Evolutionary conservation across 92 coral and sea anemone species (phyloP).

Genomic region (Metridium senile): DNA sequence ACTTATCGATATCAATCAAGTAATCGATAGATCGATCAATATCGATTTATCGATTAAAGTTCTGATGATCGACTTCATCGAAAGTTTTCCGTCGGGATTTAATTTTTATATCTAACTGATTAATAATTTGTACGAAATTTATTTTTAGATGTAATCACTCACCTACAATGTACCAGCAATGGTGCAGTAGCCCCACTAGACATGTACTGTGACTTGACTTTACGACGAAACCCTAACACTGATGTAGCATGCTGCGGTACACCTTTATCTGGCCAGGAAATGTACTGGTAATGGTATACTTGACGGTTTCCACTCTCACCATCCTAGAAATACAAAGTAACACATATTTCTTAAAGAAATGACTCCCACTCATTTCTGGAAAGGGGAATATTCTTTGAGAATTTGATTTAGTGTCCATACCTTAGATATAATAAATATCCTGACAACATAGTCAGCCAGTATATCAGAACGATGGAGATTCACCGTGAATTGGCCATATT

Average conservation of each 20-base stretch:
- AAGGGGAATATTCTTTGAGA: no score
- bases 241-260: slow-evolving; percentile 86
- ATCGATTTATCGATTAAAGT: no score
- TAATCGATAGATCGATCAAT: no score
- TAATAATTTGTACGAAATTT: no score
- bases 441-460: slow-evolving; percentile 34
- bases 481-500: slow-evolving; percentile 28
- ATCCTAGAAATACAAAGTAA: background rate
- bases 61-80: no score
- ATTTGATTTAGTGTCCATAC: no score
- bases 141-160: no score
- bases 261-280: slow-evolving; percentile 91
- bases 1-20: no score
- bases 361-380: no score
- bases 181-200: slow-evolving; percentile 39
- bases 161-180: slow-evolving; percentile 80
- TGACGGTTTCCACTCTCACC: slow-evolving; percentile 45
- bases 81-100: no score
- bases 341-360: no score
- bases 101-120: no score
- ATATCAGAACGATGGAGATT: slow-evolving; percentile 26
- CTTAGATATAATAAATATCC: slow-evolving; percentile 23
- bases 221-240: slow-evolving; percentile 60
- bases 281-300: slow-evolving; percentile 75
- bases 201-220: slow-evolving; percentile 49